Evolutionary conservation across 2,797 vertebrate genomes (phyloP).

Genomic region (Benthosema pterotum): DNA sequence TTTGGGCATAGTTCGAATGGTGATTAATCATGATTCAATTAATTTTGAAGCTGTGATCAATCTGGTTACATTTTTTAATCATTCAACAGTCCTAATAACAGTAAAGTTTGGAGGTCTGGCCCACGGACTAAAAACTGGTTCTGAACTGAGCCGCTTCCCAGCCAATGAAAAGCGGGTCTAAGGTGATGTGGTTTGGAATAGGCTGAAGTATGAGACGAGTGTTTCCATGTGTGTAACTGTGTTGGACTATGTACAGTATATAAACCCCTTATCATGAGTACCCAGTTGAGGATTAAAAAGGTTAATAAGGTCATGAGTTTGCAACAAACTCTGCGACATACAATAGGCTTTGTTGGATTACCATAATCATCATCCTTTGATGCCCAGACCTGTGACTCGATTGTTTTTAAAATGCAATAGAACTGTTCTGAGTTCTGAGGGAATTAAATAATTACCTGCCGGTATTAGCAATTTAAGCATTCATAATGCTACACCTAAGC

Average conservation of each 20-base stretch:
- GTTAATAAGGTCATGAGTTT: constrained; percentile 79
- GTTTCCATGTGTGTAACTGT: constrained; percentile 22
- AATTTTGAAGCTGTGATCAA: too few species aligned
- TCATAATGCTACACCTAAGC: constrained; percentile 62
- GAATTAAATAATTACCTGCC: constrained; percentile 69
- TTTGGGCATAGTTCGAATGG: too few species aligned
- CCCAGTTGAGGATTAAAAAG: constrained; percentile 72
- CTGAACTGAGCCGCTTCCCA: too few species aligned
- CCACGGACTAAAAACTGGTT: too few species aligned
- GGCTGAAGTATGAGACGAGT: constrained; percentile 51
- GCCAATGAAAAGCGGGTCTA: too few species aligned
- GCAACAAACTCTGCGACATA: constrained; percentile 63
- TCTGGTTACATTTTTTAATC: too few species aligned
- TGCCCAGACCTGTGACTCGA: constrained; percentile 62
- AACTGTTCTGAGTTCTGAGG: constrained; percentile 42
- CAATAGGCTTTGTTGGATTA: constrained; percentile 72
- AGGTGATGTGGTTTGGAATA: constrained; percentile 59
- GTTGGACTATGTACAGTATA: constrained; percentile 32
- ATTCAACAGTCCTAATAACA: too few species aligned
- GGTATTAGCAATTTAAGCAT: constrained; percentile 65
- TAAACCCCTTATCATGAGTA: constrained; percentile 74
- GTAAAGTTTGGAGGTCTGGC: too few species aligned
- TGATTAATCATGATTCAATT: too few species aligned
- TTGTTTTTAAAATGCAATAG: constrained; percentile 61
- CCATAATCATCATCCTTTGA: constrained; percentile 69